These are phyloP conservation scores for Myocastor coypus DNA, from an alignment of 2,113 vertebrate genomes.

Conservation along the genomic window DNA sequence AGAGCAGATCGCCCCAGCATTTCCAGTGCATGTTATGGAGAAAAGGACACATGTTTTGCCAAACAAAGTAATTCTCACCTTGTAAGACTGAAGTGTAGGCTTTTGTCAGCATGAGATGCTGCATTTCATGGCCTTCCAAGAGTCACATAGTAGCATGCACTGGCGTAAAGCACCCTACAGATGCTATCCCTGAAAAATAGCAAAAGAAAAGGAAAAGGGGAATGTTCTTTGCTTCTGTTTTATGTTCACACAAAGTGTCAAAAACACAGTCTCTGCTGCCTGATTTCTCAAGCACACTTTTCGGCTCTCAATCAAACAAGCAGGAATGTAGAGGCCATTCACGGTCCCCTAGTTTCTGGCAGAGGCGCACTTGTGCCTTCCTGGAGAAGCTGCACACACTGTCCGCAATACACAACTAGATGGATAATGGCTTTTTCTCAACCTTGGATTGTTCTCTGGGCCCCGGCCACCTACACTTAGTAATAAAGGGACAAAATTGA, in stretches of 20 bases:
- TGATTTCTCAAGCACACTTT: conserved; percentile 78
- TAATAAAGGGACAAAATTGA: conserved; percentile 87
- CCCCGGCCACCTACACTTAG: conserved; percentile 81
- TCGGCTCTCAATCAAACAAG: conserved; percentile 75
- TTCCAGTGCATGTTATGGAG: not conserved
- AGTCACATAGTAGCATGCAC: not conserved
- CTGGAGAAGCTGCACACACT: conserved; percentile 63
- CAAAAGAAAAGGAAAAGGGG: conserved; percentile 1
- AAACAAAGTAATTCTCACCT: not conserved
- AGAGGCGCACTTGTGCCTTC: conserved; percentile 71
- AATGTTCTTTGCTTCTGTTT: conserved; percentile 47
- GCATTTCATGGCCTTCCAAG: not conserved
- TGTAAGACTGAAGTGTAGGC: not conserved
- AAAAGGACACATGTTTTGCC: not conserved
- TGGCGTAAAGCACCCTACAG: not conserved
- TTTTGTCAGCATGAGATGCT: not conserved
- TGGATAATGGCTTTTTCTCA: conserved; percentile 82
- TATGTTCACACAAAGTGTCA: conserved; percentile 59
- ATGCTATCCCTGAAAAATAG: not conserved
- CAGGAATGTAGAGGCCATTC: conserved; percentile 69
- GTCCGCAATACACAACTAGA: conserved; percentile 76
- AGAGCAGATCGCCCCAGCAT: not conserved
- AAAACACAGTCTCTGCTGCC: conserved; percentile 27
- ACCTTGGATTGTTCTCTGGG: conserved; percentile 84
- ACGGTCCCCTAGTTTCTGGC: conserved; percentile 59